These are phyloP conservation scores for Phenganax subtilis DNA, from an alignment of 92 coral and sea anemone genomes.

Conservation along the genomic window DNA sequence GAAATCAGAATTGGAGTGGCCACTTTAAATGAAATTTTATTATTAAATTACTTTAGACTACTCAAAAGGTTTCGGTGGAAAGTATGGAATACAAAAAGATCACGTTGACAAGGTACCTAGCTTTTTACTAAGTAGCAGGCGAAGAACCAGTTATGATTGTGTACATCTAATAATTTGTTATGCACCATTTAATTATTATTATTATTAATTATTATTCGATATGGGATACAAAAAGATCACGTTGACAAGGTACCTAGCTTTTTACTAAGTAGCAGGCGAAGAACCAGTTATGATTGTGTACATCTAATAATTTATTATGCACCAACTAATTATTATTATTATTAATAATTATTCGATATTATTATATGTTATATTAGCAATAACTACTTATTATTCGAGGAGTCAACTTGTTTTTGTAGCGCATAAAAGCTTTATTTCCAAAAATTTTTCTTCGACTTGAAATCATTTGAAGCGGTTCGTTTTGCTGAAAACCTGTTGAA, in stretches of 20 bases:
- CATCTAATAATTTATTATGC: neutral
- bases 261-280: neutral
- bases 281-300: neutral
- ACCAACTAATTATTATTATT: no score
- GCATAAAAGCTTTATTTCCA: no score
- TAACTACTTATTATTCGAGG: no score
- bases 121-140: neutral
- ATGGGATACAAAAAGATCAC: conserved; percentile 82
- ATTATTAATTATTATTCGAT: no score
- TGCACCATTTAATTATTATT: no score
- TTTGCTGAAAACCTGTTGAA: no score
- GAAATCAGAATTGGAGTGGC: neutral
- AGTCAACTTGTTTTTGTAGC: no score
- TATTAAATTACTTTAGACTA: conserved; percentile 59
- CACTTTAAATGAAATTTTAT: neutral
- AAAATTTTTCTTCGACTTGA: no score
- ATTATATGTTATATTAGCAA: no score
- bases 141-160: neutral
- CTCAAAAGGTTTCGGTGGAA: conserved; percentile 93
- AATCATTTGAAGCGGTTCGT: no score
- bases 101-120: conserved; percentile 74
- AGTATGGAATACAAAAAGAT: conserved; percentile 90
- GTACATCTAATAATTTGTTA: neutral
- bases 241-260: conserved; percentile 64
- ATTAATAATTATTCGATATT: no score